These are phyloP conservation scores for Scytalopus superciliaris DNA, from an alignment of 2,113 vertebrate species.

Conservation along the genomic window DNA sequence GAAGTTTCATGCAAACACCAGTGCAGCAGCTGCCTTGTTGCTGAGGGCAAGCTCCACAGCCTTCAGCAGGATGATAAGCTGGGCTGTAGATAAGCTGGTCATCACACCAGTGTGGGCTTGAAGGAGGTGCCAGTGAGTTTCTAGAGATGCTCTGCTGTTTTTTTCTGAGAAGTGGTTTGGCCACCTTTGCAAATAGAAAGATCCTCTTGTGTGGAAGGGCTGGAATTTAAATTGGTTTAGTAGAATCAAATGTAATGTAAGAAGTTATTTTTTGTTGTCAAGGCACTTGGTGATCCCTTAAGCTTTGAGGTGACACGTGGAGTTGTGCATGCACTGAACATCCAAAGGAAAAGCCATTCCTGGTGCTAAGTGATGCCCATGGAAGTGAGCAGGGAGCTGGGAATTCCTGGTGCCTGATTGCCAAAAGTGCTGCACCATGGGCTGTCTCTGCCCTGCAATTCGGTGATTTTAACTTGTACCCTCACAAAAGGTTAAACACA, in stretches of 20 bases:
- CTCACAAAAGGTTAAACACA: not conserved
- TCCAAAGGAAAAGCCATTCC: accelerated
- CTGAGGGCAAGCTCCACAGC: not conserved
- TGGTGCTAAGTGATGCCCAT: not conserved
- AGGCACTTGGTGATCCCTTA: not conserved
- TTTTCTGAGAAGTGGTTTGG: not conserved
- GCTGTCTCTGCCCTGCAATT: not conserved
- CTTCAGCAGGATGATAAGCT: not conserved
- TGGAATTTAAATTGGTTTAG: not conserved
- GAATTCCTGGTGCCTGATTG: not conserved
- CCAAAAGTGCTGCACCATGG: not conserved
- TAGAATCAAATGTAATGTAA: not conserved
- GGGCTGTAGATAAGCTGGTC: not conserved
- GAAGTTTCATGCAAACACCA: not conserved
- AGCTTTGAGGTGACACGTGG: not conserved
- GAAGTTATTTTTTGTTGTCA: no score
- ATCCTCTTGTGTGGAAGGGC: not conserved
- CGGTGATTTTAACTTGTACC: not conserved
- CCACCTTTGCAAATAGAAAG: not conserved
- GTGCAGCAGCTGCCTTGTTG: not conserved
- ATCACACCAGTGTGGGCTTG: not conserved
- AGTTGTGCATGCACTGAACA: not conserved
- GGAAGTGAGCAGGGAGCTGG: not conserved
- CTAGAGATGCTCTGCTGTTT: not conserved
- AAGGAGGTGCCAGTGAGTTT: not conserved